Evolutionary conservation across 2,888 invertebrate species (phyloP).

Genomic region (Chrysolina haemoptera): DNA sequence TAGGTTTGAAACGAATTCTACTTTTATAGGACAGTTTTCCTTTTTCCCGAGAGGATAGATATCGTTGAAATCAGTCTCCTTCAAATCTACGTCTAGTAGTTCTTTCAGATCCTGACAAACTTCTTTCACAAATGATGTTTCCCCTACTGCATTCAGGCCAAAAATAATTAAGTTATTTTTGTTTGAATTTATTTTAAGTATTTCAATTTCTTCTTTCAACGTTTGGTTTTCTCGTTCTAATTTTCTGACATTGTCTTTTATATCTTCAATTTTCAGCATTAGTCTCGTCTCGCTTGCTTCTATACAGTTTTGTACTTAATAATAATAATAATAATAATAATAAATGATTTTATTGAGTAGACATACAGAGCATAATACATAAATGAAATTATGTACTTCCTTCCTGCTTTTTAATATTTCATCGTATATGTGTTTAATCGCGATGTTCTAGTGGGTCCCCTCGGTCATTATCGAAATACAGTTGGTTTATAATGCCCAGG

Average conservation of each 20-base stretch:
- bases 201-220: background rate
- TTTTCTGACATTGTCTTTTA: background rate
- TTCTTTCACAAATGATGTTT: background rate
- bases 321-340: too few species aligned
- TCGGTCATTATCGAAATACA: background rate
- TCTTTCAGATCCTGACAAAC: background rate
- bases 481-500: background rate
- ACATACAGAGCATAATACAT: too few species aligned
- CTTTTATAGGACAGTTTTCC: background rate
- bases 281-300: background rate
- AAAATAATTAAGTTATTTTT: background rate
- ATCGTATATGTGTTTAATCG: background rate
- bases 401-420: background rate
- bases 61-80: background rate
- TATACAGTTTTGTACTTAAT: background rate
- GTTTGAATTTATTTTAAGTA: background rate
- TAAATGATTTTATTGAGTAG: too few species aligned
- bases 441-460: background rate
- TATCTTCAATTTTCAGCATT: background rate
- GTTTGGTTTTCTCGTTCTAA: background rate
- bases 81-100: background rate
- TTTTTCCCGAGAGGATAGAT: background rate
- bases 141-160: background rate
- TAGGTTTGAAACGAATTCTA: background rate
- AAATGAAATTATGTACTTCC: too few species aligned